Evolutionary conservation across 1,140 invertebrate genomes (phyloP).

Genomic region (Cotesia chilonis): DNA sequence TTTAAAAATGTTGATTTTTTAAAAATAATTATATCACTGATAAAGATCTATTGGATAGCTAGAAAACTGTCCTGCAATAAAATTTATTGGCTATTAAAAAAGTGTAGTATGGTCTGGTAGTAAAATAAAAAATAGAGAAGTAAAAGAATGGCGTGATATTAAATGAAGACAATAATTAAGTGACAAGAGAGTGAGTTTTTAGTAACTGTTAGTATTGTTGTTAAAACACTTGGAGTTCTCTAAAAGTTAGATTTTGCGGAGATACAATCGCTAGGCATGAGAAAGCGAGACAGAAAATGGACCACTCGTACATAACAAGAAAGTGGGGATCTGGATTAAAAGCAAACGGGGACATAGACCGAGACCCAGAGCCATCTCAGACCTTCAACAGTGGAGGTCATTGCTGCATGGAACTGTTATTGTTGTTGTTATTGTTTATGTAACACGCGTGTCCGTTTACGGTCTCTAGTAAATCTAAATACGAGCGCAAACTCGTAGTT

Average conservation of each 20-base stretch:
- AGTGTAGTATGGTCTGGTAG: background rate
- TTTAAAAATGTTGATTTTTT: too few species aligned
- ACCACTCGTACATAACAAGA: conserved; percentile 45
- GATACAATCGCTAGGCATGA: conserved; percentile 31
- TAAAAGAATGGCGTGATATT: conserved; percentile 16
- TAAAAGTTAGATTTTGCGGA: conserved; percentile 7
- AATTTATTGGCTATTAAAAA: too few species aligned
- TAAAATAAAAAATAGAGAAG: background rate
- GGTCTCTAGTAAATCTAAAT: background rate
- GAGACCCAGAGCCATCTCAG: conserved; percentile 62
- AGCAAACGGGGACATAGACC: conserved; percentile 66
- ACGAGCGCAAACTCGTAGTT: background rate
- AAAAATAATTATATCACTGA: too few species aligned
- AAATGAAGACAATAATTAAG: conserved; percentile 4
- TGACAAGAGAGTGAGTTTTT: conserved; percentile 18
- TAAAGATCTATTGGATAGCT: too few species aligned
- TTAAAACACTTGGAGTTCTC: background rate
- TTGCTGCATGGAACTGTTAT: conserved; percentile 28
- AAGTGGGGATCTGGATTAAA: conserved; percentile 67
- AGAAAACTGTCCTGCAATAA: too few species aligned
- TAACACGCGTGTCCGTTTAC: conserved; percentile 42
- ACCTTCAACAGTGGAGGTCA: conserved; percentile 62
- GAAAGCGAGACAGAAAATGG: conserved; percentile 53
- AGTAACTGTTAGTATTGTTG: too few species aligned
- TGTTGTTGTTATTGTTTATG: conserved; percentile 42